Evolutionary conservation across 1,140 invertebrate species (phyloP).

Genomic region (Fragariocoptes setiger): DNA sequence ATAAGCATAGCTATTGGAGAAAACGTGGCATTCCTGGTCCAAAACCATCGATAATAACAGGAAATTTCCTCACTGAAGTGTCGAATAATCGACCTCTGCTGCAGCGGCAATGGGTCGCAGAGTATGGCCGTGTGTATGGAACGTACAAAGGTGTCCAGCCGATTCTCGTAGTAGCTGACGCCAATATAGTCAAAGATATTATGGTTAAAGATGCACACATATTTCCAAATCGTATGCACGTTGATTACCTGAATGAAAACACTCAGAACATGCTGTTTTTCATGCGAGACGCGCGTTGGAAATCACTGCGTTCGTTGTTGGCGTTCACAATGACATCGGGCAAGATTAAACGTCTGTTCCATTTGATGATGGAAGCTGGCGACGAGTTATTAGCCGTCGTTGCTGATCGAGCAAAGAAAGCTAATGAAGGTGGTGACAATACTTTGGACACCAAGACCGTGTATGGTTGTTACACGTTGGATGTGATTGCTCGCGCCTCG

Average conservation of each 20-base stretch:
- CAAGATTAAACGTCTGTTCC: slow-evolving; percentile 21
- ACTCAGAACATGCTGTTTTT: slow-evolving; percentile 14
- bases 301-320: slow-evolving; percentile 22
- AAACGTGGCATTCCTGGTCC: slow-evolving; percentile 15
- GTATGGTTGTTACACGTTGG: slow-evolving; percentile 18
- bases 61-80: slow-evolving; percentile 13
- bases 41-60: slow-evolving; percentile 14
- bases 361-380: slow-evolving; percentile 1
- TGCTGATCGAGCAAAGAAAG: not conserved
- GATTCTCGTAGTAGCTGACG: slow-evolving; percentile 6
- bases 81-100: not conserved
- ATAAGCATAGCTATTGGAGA: no score
- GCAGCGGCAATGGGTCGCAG: no score
- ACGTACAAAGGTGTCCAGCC: slow-evolving; percentile 2
- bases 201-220: slow-evolving; percentile 7
- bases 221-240: slow-evolving; percentile 5
- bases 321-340: slow-evolving; percentile 24
- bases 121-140: no score
- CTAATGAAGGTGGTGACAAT: slow-evolving; percentile 6
- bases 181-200: slow-evolving; percentile 6
- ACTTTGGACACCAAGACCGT: slow-evolving; percentile 5
- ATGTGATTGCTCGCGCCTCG: slow-evolving; percentile 19
- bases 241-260: not conserved
- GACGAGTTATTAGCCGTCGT: slow-evolving; percentile 2
- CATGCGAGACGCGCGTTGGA: slow-evolving; percentile 21